Evolutionary conservation across 2,888 invertebrate genomes (phyloP).

Genomic region (Melipona beecheii): DNA sequence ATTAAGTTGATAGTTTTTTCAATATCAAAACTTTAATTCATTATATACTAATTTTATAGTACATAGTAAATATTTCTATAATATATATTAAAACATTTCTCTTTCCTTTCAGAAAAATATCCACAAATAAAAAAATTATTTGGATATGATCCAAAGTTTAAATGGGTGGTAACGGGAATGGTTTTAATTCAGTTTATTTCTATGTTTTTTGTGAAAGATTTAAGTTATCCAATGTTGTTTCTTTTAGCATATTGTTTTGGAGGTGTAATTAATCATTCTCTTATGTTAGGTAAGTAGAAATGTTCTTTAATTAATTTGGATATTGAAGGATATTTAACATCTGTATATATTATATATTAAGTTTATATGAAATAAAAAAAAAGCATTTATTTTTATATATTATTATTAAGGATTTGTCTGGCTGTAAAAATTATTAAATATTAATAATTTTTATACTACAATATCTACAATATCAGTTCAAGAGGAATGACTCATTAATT

Average conservation of each 20-base stretch:
- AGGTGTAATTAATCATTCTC: constrained; percentile 97
- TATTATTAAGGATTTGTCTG: neutral
- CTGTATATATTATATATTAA: neutral
- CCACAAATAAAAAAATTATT: constrained; percentile 97
- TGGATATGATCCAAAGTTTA: constrained; percentile 95
- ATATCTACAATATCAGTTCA: neutral
- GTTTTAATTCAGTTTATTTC: constrained; percentile 93
- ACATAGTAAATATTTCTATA: neutral
- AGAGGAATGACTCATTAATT: neutral
- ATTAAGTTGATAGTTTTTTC: neutral
- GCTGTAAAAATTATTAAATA: neutral
- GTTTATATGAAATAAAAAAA: neutral
- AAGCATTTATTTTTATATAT: neutral
- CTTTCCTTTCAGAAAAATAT: constrained; percentile 92
- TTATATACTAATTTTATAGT: neutral
- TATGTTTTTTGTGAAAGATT: constrained; percentile 91
- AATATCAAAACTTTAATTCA: no score
- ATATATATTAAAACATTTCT: neutral
- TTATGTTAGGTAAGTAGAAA: constrained; percentile 91
- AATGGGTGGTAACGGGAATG: constrained; percentile 95
- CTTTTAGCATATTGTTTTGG: constrained; percentile 96
- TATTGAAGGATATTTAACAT: constrained; percentile 1
- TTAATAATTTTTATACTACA: neutral
- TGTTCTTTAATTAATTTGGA: constrained; percentile 26
- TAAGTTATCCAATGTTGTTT: constrained; percentile 92